phyloP scores from a whole-genome alignment of 1,140 invertebrate genomes.

The Neodiprion pinetum region DNA sequence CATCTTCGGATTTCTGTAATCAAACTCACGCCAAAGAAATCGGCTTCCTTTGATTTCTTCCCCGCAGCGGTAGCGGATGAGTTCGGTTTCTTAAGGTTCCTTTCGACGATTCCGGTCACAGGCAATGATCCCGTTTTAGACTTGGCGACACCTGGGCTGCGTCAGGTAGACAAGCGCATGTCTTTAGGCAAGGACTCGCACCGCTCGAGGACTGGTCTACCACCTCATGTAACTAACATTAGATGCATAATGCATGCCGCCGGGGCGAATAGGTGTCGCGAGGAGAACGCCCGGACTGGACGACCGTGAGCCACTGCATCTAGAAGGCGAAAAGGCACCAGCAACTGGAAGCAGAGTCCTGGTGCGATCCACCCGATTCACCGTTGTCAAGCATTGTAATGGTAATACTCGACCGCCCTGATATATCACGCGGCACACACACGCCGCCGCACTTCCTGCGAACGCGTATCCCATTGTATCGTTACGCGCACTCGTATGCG shows the following conservation, averaged over 20 bases:
- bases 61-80: no score
- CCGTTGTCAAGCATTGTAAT: constrained; percentile 50
- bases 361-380: constrained; percentile 43
- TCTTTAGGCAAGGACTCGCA: constrained; percentile 34
- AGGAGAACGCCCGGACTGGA: constrained; percentile 10
- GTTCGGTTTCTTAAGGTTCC: no score
- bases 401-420: constrained; percentile 38
- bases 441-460: not conserved
- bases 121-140: no score
- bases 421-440: constrained; percentile 12
- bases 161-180: constrained; percentile 45
- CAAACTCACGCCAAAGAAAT: no score
- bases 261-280: constrained; percentile 36
- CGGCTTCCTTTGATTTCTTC: no score
- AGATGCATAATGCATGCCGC: constrained; percentile 51
- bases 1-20: no score
- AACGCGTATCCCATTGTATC: not conserved
- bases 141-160: constrained; percentile 25
- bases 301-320: not conserved
- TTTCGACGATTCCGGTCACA: no score
- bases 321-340: not conserved
- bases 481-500: not conserved
- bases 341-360: constrained; percentile 10
- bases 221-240: constrained; percentile 53
- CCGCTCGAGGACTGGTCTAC: constrained; percentile 41